A percentile compares a stretch with the other conserved stretches of the same genome.
phyloP scores from a whole-genome alignment of 53 echinoderm and acorn worm species.

The Mesocentrotus franciscanus region DNA sequence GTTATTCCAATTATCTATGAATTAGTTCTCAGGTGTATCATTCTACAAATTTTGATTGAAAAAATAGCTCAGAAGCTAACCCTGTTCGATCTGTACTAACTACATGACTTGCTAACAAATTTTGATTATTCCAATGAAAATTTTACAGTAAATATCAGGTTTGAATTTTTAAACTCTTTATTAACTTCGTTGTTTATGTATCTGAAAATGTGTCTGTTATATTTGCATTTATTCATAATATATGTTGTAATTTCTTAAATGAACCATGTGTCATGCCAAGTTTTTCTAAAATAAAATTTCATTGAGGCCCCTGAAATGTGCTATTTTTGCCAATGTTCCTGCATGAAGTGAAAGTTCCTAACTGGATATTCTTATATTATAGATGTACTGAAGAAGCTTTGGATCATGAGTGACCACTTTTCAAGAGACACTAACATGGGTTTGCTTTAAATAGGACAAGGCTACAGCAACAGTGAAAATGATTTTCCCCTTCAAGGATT shows the following conservation, averaged over 20 bases:
- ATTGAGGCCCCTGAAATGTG: not conserved
- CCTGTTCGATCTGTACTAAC: not conserved
- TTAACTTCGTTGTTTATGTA: not conserved
- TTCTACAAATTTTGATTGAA: not conserved
- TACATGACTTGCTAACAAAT: slow-evolving; percentile 16
- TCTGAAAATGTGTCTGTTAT: slow-evolving; percentile 15
- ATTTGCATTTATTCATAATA: not conserved
- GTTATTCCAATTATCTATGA: slow-evolving; percentile 19
- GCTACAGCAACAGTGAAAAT: not conserved
- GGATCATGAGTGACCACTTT: slow-evolving; percentile 5
- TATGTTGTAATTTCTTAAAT: slow-evolving; percentile 4
- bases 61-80: slow-evolving; percentile 12
- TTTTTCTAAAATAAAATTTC: slow-evolving; percentile 11
- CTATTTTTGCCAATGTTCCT: slow-evolving; percentile 1
- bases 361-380: not conserved
- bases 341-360: slow-evolving; percentile 2
- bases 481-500: slow-evolving; percentile 11
- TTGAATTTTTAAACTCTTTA: not conserved
- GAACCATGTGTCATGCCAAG: not conserved
- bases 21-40: slow-evolving; percentile 26
- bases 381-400: not conserved
- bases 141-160: not conserved
- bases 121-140: slow-evolving; percentile 19
- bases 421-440: not conserved
- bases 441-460: too few species aligned